Base-by-base conservation (phyloP, 1,140 invertebrate genomes). In the Atta colombica region DNA sequence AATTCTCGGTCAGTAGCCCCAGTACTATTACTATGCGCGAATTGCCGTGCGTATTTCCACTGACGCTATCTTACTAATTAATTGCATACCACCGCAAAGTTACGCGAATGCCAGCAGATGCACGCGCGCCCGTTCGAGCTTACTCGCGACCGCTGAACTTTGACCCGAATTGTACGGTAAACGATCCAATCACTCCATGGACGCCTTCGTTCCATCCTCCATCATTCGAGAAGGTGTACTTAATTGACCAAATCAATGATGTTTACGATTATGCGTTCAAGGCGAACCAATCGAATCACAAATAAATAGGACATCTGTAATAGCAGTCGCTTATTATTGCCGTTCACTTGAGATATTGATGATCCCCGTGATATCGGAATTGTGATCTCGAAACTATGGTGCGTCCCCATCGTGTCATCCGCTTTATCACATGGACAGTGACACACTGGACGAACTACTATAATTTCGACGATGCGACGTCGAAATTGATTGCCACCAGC, bases 161-260 rank as follows among this genome's bases (percentile, higher is more conserved):
- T 85, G 77, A 90, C 87, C 87, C 85, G 21, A 66, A 85, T 77
- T 77, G 18, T 81, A 80, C 82, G 45, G 87, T 71, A 51, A 84
- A 88, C 71, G 78, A 68, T 77, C 66, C 80, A 66, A 61, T 71
- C 65, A 21, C 35, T 49, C 5, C 55, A 12, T 28, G 31, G 12
- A 58, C 12, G n/a, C 12, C 25, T 28, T 5, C 31, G 58, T n/a
- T 21, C 21, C 21, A 21, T 21, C 21, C 21, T 21, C 35, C n/a
- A 31, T 77, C 25, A 31, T 35, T 72, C 69, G 25, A 35, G 55
- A n/a, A 49, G 25, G 14, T 61, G 58, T 65, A 61, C 25, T 63
- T 49, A 53, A 75, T 63, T 45, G 39, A 81, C 3, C 65, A 45
- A 72, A 6, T 45, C 66, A 39, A 39, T 21, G 78, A 74, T 21